Evolutionary conservation across 1,140 invertebrate genomes (phyloP).

Genomic region (Pinna nobilis): DNA sequence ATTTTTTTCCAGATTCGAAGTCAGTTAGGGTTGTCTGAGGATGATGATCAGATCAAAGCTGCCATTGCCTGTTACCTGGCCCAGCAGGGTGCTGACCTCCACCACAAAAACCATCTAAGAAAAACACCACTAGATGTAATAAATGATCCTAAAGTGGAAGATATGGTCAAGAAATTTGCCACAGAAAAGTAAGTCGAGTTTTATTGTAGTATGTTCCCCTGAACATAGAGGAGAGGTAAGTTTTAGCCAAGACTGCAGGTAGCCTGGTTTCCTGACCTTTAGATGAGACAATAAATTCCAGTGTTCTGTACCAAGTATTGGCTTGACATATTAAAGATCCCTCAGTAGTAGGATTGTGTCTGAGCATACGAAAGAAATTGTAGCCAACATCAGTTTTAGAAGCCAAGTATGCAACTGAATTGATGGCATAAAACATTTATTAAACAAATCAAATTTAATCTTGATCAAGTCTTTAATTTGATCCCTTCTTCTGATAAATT

Average conservation of each 20-base stretch:
- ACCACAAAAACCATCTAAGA: slow-evolving; percentile 81
- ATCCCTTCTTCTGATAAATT: too few species aligned
- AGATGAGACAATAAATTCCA: too few species aligned
- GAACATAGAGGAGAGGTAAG: too few species aligned
- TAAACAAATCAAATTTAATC: too few species aligned
- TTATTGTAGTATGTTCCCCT: neutral
- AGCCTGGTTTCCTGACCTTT: neutral
- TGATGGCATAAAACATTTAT: too few species aligned
- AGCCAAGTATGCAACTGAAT: too few species aligned
- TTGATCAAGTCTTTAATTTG: too few species aligned
- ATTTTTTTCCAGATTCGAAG: slow-evolving; percentile 56
- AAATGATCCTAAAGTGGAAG: slow-evolving; percentile 73
- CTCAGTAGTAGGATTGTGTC: too few species aligned
- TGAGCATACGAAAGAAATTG: too few species aligned
- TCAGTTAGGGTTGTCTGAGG: slow-evolving; percentile 62
- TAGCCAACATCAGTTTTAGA: too few species aligned
- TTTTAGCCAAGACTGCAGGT: too few species aligned
- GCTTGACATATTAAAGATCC: too few species aligned
- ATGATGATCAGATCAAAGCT: slow-evolving; percentile 63
- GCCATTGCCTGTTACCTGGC: slow-evolving; percentile 84
- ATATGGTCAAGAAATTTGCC: slow-evolving; percentile 66
- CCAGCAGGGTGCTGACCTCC: slow-evolving; percentile 81
- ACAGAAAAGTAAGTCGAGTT: slow-evolving; percentile 57
- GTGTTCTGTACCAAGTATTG: neutral
- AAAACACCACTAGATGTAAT: slow-evolving; percentile 80